A percentile compares a stretch with the other conserved stretches of the same genome.
Evolutionary conservation across 2,113 vertebrate species (phyloP).

Genomic region (Calyptomena viridis): DNA sequence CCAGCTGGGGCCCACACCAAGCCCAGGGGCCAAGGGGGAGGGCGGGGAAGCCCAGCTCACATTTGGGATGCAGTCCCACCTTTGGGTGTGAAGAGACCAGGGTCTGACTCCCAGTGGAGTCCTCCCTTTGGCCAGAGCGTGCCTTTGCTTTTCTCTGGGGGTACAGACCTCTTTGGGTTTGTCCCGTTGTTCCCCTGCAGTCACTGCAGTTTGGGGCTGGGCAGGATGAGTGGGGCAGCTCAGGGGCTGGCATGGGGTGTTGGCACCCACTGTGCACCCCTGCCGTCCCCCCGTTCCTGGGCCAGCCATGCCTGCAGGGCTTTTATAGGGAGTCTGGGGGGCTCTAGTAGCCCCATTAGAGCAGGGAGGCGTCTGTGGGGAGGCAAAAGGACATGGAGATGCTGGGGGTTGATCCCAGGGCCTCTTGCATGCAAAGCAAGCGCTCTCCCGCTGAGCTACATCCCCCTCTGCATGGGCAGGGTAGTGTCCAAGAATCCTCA

Average conservation of each 20-base stretch:
- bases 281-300: not conserved
- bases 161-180: not conserved
- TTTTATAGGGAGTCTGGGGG: accelerated
- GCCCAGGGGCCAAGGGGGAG: not conserved
- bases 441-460: not conserved
- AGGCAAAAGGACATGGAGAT: not conserved
- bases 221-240: not conserved
- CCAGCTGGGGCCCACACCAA: accelerated
- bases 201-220: not conserved
- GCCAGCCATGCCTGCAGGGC: not conserved
- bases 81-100: constrained; percentile 42
- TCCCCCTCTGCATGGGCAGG: not conserved
- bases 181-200: not conserved
- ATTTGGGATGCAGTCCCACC: constrained; percentile 47
- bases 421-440: not conserved
- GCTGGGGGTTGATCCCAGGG: not conserved
- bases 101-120: constrained; percentile 49
- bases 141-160: not conserved
- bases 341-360: accelerated
- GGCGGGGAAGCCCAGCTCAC: not conserved
- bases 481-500: accelerated
- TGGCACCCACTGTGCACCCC: not conserved
- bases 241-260: accelerated
- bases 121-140: not conserved
- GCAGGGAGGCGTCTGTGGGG: too few relatives aligned